Base-by-base conservation (phyloP, 2,113 vertebrate genomes). In the Ciconia maguari region DNA sequence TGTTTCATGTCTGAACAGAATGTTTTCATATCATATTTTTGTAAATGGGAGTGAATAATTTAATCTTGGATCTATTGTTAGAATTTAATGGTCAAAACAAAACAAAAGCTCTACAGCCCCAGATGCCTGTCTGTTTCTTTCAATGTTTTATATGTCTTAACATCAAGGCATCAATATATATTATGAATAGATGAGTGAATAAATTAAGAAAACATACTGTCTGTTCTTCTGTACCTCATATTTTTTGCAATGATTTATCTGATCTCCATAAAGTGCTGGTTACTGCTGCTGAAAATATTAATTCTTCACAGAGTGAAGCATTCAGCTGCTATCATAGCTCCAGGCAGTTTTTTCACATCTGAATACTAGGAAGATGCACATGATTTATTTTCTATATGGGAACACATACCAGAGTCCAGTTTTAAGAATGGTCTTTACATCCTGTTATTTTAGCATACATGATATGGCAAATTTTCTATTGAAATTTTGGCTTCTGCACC, bases 231-330 rank as follows among this genome's bases (percentile, higher is more conserved):
- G 90, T 94, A 97, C 64, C 87, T 93, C 89, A 62, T 97, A 96
- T 97, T 97, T 97, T 91, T 97, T 97, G 62, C 92, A 93, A n/a
- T 96, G 96, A 97, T 98, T 98, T 98, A 96, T 98, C 94, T 95
- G 84, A 97, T 97, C 93, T 97, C 87, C 89, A 94, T 97, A 91
- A 97, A 97, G 36, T 83, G 85, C 87, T 98, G 96, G 75, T 97
- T 97, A 96, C 83, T 95, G 89, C 85, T 89, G 95, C 94, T 96
- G 96, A 97, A 97, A 96, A 97, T 97, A 97, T 95, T 97, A 98
- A 96, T 97, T 98, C 96, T 97, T 97, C 83, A 89, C 75, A 97
- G 96, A 97, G 95, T 89, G 86, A 98, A 95, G 90, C 87, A 90
- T 95, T 97, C 97, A 94, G 95, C 88, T 97, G 74, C 94, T 97